A percentile compares a stretch with the other conserved stretches of the same genome.
phyloP scores from a whole-genome alignment of 30 jellyfish, hydroid and myxozoan genomes.

The Hydractinia echinata region DNA sequence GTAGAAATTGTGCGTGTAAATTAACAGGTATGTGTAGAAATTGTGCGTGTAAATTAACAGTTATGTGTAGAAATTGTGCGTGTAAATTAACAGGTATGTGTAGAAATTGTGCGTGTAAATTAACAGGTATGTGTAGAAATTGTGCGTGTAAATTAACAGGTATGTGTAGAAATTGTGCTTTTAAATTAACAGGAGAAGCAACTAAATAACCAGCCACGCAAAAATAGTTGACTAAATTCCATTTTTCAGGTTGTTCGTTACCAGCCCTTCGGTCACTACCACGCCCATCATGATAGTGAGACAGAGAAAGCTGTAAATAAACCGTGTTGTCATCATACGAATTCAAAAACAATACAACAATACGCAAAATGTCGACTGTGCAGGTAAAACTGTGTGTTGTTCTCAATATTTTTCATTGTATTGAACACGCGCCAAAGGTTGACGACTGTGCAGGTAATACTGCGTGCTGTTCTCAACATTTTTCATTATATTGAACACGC shows the following conservation, averaged over 20 bases:
- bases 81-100: not conserved
- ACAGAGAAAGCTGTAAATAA: slow-evolving; percentile 59
- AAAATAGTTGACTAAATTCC: not conserved
- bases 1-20: not conserved
- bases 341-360: slow-evolving; percentile 43
- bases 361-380: slow-evolving; percentile 83
- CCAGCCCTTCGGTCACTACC: slow-evolving; percentile 83
- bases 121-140: slow-evolving; percentile 15
- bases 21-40: not conserved
- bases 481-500: too few relatives aligned
- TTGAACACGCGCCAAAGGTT: too few relatives aligned
- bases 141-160: not conserved
- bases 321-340: slow-evolving; percentile 92
- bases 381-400: slow-evolving; percentile 53
- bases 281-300: slow-evolving; percentile 97
- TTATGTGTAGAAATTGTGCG: not conserved
- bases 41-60: slow-evolving; percentile 17
- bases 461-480: not conserved
- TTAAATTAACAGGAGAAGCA: too few relatives aligned
- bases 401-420: not conserved
- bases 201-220: too few relatives aligned
- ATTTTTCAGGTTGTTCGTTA: slow-evolving; percentile 50
- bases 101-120: not conserved
- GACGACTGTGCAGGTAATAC: slow-evolving; percentile 94
- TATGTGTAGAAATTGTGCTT: too few relatives aligned